Conservation (phyloP, 2,797 vertebrate genomes). For the Zenarchopterus dispar region DNA sequence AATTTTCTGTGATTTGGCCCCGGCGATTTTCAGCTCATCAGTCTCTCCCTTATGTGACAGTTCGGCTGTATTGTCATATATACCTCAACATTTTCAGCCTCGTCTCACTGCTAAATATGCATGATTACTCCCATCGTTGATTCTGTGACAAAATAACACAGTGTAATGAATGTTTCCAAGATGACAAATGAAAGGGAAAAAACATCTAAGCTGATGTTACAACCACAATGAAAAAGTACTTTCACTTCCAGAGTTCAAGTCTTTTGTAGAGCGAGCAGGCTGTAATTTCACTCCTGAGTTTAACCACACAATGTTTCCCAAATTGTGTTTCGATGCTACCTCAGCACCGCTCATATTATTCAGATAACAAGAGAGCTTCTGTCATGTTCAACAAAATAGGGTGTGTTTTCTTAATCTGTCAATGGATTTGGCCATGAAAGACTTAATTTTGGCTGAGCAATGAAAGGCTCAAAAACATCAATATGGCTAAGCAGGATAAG, state of each 20-base stretch:
- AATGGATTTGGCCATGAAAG: constrained; percentile 71
- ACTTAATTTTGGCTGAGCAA: constrained; percentile 80
- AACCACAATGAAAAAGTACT: constrained; percentile 31
- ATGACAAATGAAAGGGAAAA: constrained; percentile 24
- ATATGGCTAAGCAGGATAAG: constrained; percentile 81
- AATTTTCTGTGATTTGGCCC: constrained; percentile 78
- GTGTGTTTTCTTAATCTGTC: constrained; percentile 81
- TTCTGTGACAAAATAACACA: background rate
- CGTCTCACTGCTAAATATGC: constrained; percentile 1
- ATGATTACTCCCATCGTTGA: background rate
- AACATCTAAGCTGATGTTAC: constrained; percentile 11
- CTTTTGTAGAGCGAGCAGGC: constrained; percentile 37
- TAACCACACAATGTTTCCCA: constrained; percentile 63
- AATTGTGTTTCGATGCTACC: constrained; percentile 62
- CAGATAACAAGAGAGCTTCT: constrained; percentile 74
- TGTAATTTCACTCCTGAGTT: constrained; percentile 63
- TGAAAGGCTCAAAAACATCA: constrained; percentile 80
- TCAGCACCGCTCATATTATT: constrained; percentile 76
- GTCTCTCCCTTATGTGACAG: constrained; percentile 40
- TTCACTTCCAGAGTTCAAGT: constrained; percentile 27
- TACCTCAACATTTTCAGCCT: constrained; percentile 28
- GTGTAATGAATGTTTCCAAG: constrained; percentile 1
- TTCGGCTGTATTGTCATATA: constrained; percentile 32
- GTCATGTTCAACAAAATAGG: constrained; percentile 73
- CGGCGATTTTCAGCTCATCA: constrained; percentile 65